Base-by-base conservation (phyloP, 37 sponge, comb jelly and placozoan genomes). In the Theonella swinhoei region DNA sequence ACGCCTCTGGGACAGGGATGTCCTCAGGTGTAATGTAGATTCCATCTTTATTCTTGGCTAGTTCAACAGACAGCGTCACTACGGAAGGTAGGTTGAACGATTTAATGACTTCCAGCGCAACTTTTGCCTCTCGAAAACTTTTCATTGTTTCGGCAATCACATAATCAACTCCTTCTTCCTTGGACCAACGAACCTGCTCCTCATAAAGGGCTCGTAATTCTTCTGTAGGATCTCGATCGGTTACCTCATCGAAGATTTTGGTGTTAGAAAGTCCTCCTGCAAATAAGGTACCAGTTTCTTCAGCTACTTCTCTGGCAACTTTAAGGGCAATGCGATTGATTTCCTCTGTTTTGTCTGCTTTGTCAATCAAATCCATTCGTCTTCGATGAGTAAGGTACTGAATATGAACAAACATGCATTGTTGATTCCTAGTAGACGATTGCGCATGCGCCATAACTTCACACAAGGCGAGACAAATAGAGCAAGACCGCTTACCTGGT, bases 141-240 rank as follows among this genome's bases (percentile, higher is more conserved):
- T 31, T 20, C 24, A 88, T 32, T 7, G 89, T 88, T 35, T 88
- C 89, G 31, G 75, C 85, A 47, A 87, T 80, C 42, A 87, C 66
- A 58, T 83, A 87, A 74, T 79, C 88, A 30, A 68, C 88, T 70
- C 92, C 88, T 79, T 91, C 84, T 39, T 83, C 88, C 31, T 84
- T 80, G 37, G 79, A 71, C 91, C 88, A 88, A 33, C 72, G 73
- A 71, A 88, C 88, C 42, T 87, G 80, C 76, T 82, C 83, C 22
- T 82, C 83, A 33, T 73, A 82, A 29, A 82, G 58, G 4, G 64
- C 65, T 19, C 75, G 40, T 19, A 80, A 19, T 25, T 42, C 26
- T n/a, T 75, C 47, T 24, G 31, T 25, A 23, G 75, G 37, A 4
- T 75, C 47, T 29, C 29, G 30, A 39, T 75, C 54, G 47, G 23